Conservation (phyloP, 2,797 vertebrate genomes). For the Sciurus carolinensis region DNA sequence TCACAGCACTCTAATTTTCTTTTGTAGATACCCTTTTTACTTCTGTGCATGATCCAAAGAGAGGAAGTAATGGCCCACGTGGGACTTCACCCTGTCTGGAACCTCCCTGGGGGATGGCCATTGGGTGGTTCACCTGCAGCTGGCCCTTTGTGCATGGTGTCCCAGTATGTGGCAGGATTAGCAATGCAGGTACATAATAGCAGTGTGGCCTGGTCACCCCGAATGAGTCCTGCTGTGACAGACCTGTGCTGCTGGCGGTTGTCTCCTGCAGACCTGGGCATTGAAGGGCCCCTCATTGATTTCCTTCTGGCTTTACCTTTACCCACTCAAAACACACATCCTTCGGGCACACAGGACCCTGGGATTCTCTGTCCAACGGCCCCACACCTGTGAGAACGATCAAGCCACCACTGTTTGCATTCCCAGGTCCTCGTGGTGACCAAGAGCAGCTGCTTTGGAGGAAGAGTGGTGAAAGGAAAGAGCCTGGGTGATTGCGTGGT, state of each 20-base stretch:
- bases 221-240: neutral
- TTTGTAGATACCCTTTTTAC: neutral
- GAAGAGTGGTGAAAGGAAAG: neutral
- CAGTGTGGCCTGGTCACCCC: neutral
- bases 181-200: neutral
- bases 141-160: neutral
- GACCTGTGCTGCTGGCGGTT: neutral
- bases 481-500: neutral
- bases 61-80: neutral
- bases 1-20: neutral
- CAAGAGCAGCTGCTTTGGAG: neutral
- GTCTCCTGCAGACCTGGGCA: neutral
- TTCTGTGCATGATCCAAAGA: neutral
- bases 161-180: neutral
- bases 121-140: neutral
- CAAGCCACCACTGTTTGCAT: neutral
- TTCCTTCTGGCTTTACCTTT: neutral
- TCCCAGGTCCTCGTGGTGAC: neutral
- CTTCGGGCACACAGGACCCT: neutral
- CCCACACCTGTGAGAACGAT: neutral
- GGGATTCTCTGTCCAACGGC: neutral
- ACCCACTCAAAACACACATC: neutral
- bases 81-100: neutral
- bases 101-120: neutral
- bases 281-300: neutral